Conservation (phyloP, 2,113 vertebrate genomes). For the Tragelaphus scriptus region DNA sequence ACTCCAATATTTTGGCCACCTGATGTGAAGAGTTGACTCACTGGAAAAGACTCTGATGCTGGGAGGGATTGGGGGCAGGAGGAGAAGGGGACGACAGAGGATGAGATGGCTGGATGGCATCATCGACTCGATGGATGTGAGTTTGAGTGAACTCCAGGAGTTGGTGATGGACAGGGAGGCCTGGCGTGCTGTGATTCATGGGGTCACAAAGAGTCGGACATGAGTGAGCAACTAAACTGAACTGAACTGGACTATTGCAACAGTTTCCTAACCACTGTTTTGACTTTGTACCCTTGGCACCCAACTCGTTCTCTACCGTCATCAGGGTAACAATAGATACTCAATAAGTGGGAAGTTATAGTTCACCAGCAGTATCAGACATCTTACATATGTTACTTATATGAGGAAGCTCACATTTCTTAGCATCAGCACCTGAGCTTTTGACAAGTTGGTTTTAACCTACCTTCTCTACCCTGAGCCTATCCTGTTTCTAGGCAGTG, state of each 20-base stretch:
- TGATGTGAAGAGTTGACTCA: too few species aligned
- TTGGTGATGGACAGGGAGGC: too few species aligned
- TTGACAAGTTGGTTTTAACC: neutral
- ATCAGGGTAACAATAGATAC: neutral
- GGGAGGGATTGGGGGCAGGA: too few species aligned
- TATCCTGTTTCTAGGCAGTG: neutral
- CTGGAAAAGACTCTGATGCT: too few species aligned
- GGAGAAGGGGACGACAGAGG: too few species aligned
- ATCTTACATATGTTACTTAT: neutral
- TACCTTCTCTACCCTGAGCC: neutral
- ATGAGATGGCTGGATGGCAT: too few species aligned
- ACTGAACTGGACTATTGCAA: neutral
- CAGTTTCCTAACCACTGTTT: neutral
- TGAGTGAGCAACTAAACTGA: too few species aligned
- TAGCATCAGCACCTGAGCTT: neutral
- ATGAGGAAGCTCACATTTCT: neutral
- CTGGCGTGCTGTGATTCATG: too few species aligned
- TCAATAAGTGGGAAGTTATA: neutral
- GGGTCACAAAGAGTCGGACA: too few species aligned
- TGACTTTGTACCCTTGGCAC: neutral
- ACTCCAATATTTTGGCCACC: too few species aligned
- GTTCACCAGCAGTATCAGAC: too few species aligned
- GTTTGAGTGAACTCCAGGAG: too few species aligned
- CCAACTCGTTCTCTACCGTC: neutral
- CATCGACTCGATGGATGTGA: rapidly evolving